Base-by-base conservation (phyloP, 2,113 vertebrate species). In the Oncorhynchus mykiss region DNA sequence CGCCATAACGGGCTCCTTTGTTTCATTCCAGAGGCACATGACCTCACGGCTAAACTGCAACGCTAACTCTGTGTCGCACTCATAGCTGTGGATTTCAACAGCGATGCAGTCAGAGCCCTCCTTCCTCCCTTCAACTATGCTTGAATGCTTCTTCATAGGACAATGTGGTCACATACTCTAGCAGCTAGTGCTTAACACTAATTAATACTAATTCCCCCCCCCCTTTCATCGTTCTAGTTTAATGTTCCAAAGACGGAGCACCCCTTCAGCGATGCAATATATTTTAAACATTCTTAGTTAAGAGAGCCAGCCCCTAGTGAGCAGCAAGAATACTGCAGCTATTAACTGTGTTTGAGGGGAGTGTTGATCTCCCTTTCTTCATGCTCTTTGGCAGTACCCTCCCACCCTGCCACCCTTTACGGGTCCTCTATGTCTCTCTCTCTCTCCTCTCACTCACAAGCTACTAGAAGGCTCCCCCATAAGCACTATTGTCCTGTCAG, bases 401-500 rank as follows among this genome's bases (percentile, higher is more conserved):
- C 2, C 39, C 39, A 9, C 8, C 8, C 39, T 39, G 0, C 8
- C 39, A 9, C 8, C 39, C 39, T 39, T 39, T 39, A 39, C 39
- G 0, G 51, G 13, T 57, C 65, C 27, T 67, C 2, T 20, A 5
- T 27, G 1, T 66, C 24, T 25, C 24, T 25, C 24, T 25, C 24
- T 12, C 25, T 81, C 76, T 62, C 77, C 68, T 57, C 76, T 80
- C 73, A 62, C 80, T 78, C 77, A 71, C 75, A 48, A 67, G 77
- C 72, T 67, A 70, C 81, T 80, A 74, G 77, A 77, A 76, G 22
- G 67, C 80, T 84, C 81, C 75, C 78, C 72, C 71, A 73, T 84
- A 73, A 73, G 86, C 83, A 83, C 45, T 72, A 75, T 76, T 83
- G 87, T 86, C 85, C 83, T 86, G 82, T 85, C 83, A 89, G 83